Evolutionary conservation across 1,140 invertebrate species (phyloP), one percentile per base, ranked within the genome.

Genomic region (Hesperophylax magnus): DNA sequence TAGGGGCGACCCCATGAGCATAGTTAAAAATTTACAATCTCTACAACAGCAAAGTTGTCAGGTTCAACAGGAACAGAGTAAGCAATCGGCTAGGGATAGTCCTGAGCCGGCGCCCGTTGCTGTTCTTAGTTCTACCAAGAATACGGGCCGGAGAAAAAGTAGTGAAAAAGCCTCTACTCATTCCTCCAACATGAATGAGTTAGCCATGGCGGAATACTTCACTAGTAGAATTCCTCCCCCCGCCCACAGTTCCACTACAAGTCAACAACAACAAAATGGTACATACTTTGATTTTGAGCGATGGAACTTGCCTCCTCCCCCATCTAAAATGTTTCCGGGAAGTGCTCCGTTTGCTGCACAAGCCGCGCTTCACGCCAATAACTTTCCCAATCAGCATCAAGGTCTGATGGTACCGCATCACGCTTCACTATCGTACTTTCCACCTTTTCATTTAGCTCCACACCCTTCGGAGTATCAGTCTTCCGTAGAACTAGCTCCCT

Each of bases 1-100:
- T 87, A 88, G 93, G 65, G 93, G 93, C 24, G 94, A 95, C 85
- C 93, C 94, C 7, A 94, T 94, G 93, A 94, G 91, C 86, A 93
- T 94, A 85, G 93, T 94, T 18, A 94, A 94, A 87, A 94, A 93
- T 87, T 88, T 94, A 77, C 93, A 94, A 87, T 91, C 88, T 39
- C 87, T 91, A 82, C 91, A 93, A 80, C 92, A 92, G 85, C 89
- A 91, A 85, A 91, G 90, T 82, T 93, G 93, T 87, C 92, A 93
- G 84, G 85, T 93, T 81, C 91, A 87, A 56, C 88, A 87, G 71
- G 89, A 89, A 18, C 86, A 86, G 76, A 65, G 79, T 2, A 87
- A 92, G 86, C 87, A 88, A n/a, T 58, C 79, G 61, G 85, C 89
- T 60, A 92, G 92, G 86, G 85, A 88, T 22, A 88, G 89, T 85